These are phyloP conservation scores for Antedon mediterranea DNA, from an alignment of 53 echinoderm and acorn worm species.

Conservation along the genomic window DNA sequence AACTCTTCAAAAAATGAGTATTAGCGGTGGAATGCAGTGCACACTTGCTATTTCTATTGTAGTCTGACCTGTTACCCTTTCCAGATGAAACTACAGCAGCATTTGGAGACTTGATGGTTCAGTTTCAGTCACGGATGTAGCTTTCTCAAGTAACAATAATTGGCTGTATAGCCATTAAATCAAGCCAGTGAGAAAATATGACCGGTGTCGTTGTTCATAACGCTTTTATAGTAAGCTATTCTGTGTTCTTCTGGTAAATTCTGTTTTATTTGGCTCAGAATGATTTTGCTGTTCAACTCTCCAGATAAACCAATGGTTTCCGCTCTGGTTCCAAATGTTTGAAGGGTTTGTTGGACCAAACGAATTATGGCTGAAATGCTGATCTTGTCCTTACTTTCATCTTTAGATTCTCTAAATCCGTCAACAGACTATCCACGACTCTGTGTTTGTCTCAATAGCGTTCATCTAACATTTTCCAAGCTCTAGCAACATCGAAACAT, in stretches of 20 bases:
- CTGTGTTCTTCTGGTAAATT: conserved; percentile 71
- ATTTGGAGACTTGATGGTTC: conserved; percentile 29
- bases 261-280: conserved; percentile 59
- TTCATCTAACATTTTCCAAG: conserved; percentile 61
- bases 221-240: conserved; percentile 54
- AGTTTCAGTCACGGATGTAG: conserved; percentile 11
- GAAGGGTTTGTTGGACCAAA: conserved; percentile 56
- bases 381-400: conserved; percentile 41
- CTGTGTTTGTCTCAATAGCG: conserved; percentile 42
- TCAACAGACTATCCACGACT: conserved; percentile 49
- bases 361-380: conserved; percentile 39
- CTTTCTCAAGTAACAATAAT: conserved; percentile 42
- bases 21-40: too few relatives aligned
- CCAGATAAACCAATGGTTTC: conserved; percentile 53
- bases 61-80: too few relatives aligned
- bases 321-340: conserved; percentile 47
- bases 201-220: conserved; percentile 31
- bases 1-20: too few relatives aligned
- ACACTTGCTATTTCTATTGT: too few relatives aligned
- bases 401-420: conserved; percentile 40
- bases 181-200: too few relatives aligned
- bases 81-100: too few relatives aligned
- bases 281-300: conserved; percentile 61
- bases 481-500: conserved; percentile 27
- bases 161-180: conserved; percentile 68